These are phyloP conservation scores for Octomys mimax DNA, from an alignment of 2,797 vertebrate species.

Conservation along the genomic window DNA sequence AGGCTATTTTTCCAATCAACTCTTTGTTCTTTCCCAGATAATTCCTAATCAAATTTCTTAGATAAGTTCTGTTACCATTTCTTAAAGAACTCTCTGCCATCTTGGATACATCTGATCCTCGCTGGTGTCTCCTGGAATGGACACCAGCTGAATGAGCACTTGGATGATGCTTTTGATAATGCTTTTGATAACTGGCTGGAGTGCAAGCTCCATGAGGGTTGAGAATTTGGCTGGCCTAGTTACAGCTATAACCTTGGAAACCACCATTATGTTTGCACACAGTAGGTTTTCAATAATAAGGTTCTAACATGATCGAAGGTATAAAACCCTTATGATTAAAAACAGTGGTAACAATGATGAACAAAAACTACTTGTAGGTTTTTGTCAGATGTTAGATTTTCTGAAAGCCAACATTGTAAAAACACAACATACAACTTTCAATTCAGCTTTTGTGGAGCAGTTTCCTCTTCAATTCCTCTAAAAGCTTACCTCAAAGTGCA, in stretches of 20 bases:
- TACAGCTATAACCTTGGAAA: accelerated
- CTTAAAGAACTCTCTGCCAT: background rate
- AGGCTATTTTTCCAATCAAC: background rate
- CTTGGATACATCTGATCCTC: background rate
- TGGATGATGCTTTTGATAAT: no score
- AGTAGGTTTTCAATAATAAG: background rate
- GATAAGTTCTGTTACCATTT: background rate
- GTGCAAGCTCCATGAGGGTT: background rate
- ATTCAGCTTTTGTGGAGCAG: background rate
- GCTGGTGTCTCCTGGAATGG: background rate
- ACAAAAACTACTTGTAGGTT: no score
- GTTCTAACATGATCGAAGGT: background rate
- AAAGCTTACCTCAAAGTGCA: slow-evolving; percentile 14
- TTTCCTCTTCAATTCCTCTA: background rate
- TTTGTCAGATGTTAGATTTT: background rate
- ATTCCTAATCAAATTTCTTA: background rate
- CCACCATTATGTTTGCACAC: background rate
- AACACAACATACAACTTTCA: background rate
- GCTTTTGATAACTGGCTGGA: background rate
- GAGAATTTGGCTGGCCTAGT: background rate
- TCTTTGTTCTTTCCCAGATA: background rate
- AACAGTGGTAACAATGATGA: background rate
- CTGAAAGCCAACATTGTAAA: slow-evolving; percentile 12
- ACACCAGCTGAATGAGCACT: background rate
- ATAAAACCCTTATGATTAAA: no score